phyloP scores from a whole-genome alignment of 2,888 invertebrate species.

The Parelbella ahira region DNA sequence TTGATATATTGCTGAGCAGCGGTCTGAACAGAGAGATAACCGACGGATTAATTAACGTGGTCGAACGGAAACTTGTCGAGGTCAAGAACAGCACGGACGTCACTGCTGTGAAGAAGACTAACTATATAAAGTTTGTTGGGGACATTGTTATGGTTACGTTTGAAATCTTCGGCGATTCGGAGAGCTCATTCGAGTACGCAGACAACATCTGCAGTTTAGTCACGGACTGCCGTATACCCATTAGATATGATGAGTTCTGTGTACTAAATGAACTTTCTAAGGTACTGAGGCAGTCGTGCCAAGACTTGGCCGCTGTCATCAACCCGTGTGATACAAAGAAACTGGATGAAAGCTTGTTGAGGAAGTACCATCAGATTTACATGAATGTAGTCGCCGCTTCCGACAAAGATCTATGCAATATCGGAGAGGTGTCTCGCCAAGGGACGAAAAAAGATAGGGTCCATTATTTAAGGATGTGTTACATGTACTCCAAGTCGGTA shows the following conservation, averaged over 20 bases:
- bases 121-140: constrained; percentile 71
- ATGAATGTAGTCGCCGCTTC: constrained; percentile 73
- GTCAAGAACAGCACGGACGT: constrained; percentile 65
- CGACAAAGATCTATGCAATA: constrained; percentile 68
- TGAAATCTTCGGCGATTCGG: constrained; percentile 71
- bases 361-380: constrained; percentile 72
- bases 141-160: constrained; percentile 73
- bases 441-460: constrained; percentile 59
- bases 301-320: constrained; percentile 63
- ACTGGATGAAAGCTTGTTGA: constrained; percentile 55
- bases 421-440: constrained; percentile 59
- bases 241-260: constrained; percentile 72
- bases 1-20: constrained; percentile 70
- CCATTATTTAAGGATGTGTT: constrained; percentile 77
- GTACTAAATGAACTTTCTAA: constrained; percentile 70
- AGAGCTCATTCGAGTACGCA: constrained; percentile 65
- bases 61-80: constrained; percentile 72
- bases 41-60: constrained; percentile 72
- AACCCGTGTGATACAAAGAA: constrained; percentile 41
- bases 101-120: constrained; percentile 65
- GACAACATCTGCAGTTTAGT: constrained; percentile 68
- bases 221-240: constrained; percentile 68
- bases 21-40: constrained; percentile 75
- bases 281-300: constrained; percentile 70
- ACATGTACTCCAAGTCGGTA: constrained; percentile 81